Conservation (phyloP, 2,888 invertebrate species). For the Argyresthia albistria region DNA sequence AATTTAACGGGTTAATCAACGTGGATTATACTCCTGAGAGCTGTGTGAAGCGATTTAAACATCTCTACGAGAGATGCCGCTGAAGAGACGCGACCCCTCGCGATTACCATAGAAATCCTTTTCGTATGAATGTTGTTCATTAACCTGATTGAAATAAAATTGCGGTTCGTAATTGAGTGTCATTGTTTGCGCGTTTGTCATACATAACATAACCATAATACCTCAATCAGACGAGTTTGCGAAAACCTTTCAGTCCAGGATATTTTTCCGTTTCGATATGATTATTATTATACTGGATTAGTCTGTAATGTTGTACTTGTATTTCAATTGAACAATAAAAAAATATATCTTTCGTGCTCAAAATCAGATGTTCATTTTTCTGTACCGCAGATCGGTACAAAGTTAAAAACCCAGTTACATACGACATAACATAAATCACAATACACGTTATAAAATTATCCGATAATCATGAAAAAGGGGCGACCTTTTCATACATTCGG, state of each 20-base stretch:
- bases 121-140: constrained; percentile 5
- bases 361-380: too few relatives aligned
- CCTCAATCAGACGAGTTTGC: not conserved
- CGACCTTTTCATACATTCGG: not conserved
- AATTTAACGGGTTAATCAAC: not conserved
- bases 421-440: too few relatives aligned
- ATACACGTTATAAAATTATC: too few relatives aligned
- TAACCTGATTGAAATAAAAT: constrained; percentile 11
- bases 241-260: not conserved
- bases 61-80: not conserved
- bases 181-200: constrained; percentile 1
- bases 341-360: too few relatives aligned
- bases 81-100: not conserved
- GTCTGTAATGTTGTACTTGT: too few relatives aligned
- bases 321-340: too few relatives aligned
- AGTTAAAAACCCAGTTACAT: too few relatives aligned
- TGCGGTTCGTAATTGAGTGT: constrained; percentile 9
- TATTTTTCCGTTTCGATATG: not conserved
- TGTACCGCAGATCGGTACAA: too few relatives aligned
- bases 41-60: too few relatives aligned
- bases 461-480: not conserved
- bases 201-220: not conserved
- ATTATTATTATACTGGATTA: too few relatives aligned
- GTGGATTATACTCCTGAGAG: not conserved
- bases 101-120: constrained; percentile 1